phyloP scores from a whole-genome alignment of 2,113 vertebrate species.

The Mesocricetus auratus region DNA sequence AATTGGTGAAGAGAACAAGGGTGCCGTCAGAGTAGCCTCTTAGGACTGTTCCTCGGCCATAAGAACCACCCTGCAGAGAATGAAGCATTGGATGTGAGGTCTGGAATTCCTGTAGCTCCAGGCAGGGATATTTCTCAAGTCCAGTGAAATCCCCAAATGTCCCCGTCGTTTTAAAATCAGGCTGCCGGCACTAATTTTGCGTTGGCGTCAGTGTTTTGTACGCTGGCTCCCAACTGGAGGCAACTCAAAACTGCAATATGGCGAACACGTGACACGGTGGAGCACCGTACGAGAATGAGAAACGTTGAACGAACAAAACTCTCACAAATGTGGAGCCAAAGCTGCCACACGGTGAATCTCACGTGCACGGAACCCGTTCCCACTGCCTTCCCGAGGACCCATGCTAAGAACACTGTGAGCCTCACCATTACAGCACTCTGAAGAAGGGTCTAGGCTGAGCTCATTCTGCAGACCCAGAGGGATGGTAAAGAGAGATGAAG shows the following conservation, averaged over 20 bases:
- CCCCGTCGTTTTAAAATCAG: not conserved
- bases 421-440: not conserved
- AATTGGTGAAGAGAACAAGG: constrained; percentile 56
- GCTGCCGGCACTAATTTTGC: not conserved
- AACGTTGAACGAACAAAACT: rapidly evolving
- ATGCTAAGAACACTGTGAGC: not conserved
- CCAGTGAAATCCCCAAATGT: not conserved
- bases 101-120: too few species aligned
- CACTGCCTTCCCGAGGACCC: not conserved
- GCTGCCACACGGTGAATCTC: not conserved
- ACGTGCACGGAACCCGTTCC: not conserved
- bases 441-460: not conserved
- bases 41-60: constrained; percentile 53
- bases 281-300: not conserved
- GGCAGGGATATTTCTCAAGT: not conserved
- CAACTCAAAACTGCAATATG: not conserved
- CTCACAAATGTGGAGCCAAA: not conserved
- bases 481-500: constrained; percentile 25
- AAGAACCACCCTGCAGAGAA: constrained; percentile 69
- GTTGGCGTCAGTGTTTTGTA: not conserved
- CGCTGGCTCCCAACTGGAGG: not conserved
- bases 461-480: not conserved
- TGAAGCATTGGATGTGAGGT: not conserved
- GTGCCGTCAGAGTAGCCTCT: not conserved
- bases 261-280: not conserved